Evolutionary conservation across 1,140 invertebrate genomes (phyloP), one percentile per base, ranked within the genome.

Genomic region (Drosophila obscura): DNA sequence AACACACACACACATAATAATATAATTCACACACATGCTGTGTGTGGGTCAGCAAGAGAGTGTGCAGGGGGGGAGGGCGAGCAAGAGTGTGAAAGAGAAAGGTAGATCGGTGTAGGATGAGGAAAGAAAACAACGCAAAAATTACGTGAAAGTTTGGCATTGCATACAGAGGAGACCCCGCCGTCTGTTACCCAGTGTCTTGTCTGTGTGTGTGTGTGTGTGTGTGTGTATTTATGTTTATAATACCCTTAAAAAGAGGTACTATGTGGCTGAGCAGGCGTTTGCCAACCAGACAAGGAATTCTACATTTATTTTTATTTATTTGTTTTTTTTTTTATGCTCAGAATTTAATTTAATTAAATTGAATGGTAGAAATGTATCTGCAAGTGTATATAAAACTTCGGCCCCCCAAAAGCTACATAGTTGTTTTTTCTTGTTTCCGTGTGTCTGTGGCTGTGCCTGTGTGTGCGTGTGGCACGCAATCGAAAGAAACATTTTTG

Each of bases 61-160:
- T 8, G 28, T 8, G 43, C 60, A n/a, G 55, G 19, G 55, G 9
- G 24, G 74, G 24, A 60, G 60, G 55, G 58, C 62, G 61, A 52
- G 59, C 16, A 13, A 35, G 31, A 39, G 44, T 28, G 22, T 56
- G 19, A 13, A 16, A 41, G 64, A 62, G 52, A 62, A 73, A 73
- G 56, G 50, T 51, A 68, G 60, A 52, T 39, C 11, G 35, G 11
- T 13, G 45, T n/a, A 19, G 41, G 45, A 51, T 8, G 6, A n/a
- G 19, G 39, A 44, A 31, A 58, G 75, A 64, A 76, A 51, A 65
- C 46, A 80, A 45, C 62, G 69, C 78, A 85, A 67, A 79, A 90
- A 87, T 90, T 90, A 90, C 87, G 87, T 90, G 87, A 90, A 90
- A 90, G 85, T 90, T 90, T 85, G 82, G 87, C 81, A 90, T 81